These are phyloP conservation scores for Tetrao urogallus DNA, from an alignment of 2,113 vertebrate genomes.

Conservation along the genomic window DNA sequence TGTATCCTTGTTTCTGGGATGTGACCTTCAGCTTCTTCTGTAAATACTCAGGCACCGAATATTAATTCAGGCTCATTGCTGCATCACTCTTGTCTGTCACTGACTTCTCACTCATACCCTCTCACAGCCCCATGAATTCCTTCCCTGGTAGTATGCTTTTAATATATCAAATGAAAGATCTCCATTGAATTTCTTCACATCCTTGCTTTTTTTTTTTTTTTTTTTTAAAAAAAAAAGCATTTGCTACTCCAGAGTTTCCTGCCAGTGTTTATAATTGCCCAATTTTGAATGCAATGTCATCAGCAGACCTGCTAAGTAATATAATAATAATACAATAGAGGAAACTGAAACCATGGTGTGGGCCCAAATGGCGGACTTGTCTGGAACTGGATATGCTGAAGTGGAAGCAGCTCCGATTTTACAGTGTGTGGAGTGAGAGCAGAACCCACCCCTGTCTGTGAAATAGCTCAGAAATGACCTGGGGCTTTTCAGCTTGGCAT, in stretches of 20 bases:
- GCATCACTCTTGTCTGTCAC: conserved; percentile 63
- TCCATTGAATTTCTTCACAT: conserved; percentile 53
- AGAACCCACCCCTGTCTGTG: background rate
- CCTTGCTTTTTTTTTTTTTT: conserved; percentile 63
- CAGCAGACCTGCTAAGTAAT: conserved; percentile 51
- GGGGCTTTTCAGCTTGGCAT: background rate
- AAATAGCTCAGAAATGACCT: conserved; percentile 10
- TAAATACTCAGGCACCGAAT: conserved; percentile 63
- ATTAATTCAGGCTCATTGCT: conserved; percentile 42
- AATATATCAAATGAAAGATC: conserved; percentile 38
- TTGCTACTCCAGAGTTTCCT: conserved; percentile 34
- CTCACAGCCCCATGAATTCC: conserved; percentile 10
- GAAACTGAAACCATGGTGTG: background rate
- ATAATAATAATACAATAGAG: conserved; percentile 14
- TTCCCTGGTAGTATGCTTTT: conserved; percentile 49
- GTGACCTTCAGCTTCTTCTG: conserved; percentile 71
- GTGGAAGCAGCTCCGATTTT: background rate
- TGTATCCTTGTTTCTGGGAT: conserved; percentile 57
- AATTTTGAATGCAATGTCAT: conserved; percentile 30
- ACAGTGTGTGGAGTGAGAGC: accelerated
- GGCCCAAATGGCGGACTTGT: background rate
- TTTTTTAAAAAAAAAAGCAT: background rate
- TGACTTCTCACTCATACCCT: conserved; percentile 48
- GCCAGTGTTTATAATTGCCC: conserved; percentile 66
- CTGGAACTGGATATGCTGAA: background rate